Evolutionary conservation across 2,888 invertebrate genomes (phyloP).

Genomic region (Agriopis marginaria): DNA sequence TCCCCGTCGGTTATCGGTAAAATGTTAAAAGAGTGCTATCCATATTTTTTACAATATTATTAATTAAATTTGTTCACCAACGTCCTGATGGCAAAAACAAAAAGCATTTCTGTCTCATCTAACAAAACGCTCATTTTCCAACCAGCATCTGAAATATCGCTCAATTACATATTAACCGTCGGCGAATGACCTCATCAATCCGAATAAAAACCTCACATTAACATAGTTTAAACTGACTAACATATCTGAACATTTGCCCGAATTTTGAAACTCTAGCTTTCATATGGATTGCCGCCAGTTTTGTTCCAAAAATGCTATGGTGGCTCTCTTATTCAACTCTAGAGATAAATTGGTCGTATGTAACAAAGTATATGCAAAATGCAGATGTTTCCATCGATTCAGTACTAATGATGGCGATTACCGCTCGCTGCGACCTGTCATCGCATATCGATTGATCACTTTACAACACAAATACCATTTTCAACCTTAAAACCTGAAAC

Average conservation of each 20-base stretch:
- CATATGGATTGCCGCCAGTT: neutral
- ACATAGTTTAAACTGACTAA: conserved; percentile 21
- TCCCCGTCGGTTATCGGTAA: no score
- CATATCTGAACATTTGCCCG: neutral
- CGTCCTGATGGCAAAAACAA: no score
- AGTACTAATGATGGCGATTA: conserved; percentile 77
- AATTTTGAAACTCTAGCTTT: neutral
- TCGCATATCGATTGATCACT: conserved; percentile 71
- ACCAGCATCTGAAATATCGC: conserved; percentile 20
- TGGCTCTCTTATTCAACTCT: neutral
- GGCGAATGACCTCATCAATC: conserved; percentile 45
- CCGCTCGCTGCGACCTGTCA: conserved; percentile 73
- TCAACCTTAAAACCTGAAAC: conserved; percentile 38
- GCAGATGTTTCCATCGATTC: conserved; percentile 64
- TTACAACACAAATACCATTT: conserved; percentile 31
- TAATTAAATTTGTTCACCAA: neutral
- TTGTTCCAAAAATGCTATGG: neutral
- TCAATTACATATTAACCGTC: conserved; percentile 38
- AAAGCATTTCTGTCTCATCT: neutral
- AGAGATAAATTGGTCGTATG: neutral
- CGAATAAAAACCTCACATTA: conserved; percentile 47
- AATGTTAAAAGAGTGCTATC: conserved; percentile 4
- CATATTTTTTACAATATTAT: neutral
- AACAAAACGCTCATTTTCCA: conserved; percentile 2
- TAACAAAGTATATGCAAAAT: conserved; percentile 49